Conservation (phyloP, 2,888 invertebrate genomes). For the Epirrhoe alternata region DNA sequence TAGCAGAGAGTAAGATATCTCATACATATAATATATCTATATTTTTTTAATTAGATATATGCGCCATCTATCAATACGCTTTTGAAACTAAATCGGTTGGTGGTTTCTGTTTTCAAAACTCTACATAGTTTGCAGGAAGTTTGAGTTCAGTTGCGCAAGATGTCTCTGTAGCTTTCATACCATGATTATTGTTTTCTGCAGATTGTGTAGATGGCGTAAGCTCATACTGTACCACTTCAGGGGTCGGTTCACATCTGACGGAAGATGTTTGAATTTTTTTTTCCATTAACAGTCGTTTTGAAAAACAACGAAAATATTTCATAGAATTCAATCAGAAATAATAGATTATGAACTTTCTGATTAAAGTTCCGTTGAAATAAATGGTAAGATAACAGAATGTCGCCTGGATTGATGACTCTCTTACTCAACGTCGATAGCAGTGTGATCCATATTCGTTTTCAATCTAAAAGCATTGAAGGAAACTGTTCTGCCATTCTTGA, state of each 20-base stretch:
- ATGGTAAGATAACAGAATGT: constrained; percentile 46
- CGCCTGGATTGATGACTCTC: constrained; percentile 52
- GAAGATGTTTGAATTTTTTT: no score
- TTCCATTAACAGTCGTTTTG: no score
- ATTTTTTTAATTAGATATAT: no score
- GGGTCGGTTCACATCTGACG: no score
- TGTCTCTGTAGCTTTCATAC: constrained; percentile 5
- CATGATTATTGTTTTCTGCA: neutral
- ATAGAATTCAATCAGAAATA: neutral
- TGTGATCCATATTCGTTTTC: constrained; percentile 41
- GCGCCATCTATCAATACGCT: constrained; percentile 5
- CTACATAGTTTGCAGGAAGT: neutral
- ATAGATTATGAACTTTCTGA: neutral
- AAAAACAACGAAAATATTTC: no score
- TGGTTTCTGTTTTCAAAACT: constrained; percentile 11
- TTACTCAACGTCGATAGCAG: constrained; percentile 48
- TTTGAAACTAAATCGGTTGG: neutral
- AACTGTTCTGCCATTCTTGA: constrained; percentile 1
- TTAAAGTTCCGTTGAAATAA: constrained; percentile 25
- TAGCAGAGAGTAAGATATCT: no score
- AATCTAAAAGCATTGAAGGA: constrained; percentile 10
- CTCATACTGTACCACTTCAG: no score
- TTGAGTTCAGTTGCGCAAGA: neutral
- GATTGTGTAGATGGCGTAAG: constrained; percentile 13
- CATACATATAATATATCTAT: no score